Conservation (phyloP, 37 sponge, comb jelly and placozoan genomes). For the Mnemiopsis leidyi region DNA sequence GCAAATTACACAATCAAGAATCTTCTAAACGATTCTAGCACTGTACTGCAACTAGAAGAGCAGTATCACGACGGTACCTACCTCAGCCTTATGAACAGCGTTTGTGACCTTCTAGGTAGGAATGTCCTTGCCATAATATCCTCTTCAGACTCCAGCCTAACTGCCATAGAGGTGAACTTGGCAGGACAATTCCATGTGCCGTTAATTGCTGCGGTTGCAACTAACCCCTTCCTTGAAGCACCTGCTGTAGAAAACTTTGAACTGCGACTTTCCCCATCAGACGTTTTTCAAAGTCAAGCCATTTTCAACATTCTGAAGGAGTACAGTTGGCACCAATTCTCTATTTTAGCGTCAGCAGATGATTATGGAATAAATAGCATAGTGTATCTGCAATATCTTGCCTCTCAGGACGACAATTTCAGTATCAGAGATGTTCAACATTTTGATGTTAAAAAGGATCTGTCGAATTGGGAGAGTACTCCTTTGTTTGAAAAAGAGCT, state of each 20-base stretch:
- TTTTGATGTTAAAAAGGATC: constrained; percentile 10
- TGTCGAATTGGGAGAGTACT: background rate
- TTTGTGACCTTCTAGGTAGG: background rate
- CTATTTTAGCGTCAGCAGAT: background rate
- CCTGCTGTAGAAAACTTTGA: background rate
- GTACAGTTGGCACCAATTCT: constrained; percentile 19
- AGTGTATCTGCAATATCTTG: background rate
- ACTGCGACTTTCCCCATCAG: background rate
- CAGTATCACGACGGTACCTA: background rate
- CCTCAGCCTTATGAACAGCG: background rate
- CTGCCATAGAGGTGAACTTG: background rate
- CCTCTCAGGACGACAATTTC: background rate
- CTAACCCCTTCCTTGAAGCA: background rate
- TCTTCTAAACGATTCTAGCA: background rate
- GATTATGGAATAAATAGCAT: constrained; percentile 2
- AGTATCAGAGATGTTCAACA: background rate
- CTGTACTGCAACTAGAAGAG: background rate
- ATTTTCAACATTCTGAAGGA: constrained; percentile 9
- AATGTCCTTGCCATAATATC: background rate
- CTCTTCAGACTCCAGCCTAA: no score
- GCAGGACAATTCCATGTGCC: background rate
- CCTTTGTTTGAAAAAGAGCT: constrained; percentile 38
- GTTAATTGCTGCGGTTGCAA: background rate
- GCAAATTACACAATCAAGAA: background rate
- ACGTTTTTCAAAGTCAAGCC: constrained; percentile 2